Evolutionary conservation across 2,888 invertebrate species (phyloP), one percentile per base, ranked within the genome.

Genomic region (Drosophila barbarae): DNA sequence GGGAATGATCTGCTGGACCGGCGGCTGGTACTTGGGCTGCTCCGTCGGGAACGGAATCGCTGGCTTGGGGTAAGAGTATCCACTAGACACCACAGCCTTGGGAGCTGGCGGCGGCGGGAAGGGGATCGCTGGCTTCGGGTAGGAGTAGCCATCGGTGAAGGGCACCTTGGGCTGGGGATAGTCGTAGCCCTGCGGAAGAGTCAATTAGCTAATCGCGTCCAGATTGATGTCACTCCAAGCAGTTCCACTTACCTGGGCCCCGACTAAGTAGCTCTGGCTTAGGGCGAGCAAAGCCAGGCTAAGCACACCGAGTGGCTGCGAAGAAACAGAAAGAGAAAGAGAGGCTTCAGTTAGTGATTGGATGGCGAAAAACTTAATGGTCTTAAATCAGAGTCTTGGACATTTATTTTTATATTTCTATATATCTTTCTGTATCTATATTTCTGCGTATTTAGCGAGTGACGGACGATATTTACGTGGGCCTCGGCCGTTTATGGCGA

Each of bases 41-140:
- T 71, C 57, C 38, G 71, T 72, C 35, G 65, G 72, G 26, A 85
- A 85, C 1, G 81, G 76, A 15, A 76, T 53, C 5, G 58, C 44
- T 13, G 86, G 86, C 34, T 72, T 68, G 1, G 86, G 85, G 59
- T 85, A 85, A 0, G 74, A 70, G 26, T 86, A 86, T 5, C 86
- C 85, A 35, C 54, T 65, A 4, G 59, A 36, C 7, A 65, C 61
- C n/a, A 67, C 61, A n/a, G 7, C 55, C 13, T 69, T 77, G 3
- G 59, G 70, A 8, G 47, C 39, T 28, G 71, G 71, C 15, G 82
- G 77, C 12, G 82, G 77, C n/a, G 76, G 78, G 54, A 87, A 84
- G 6, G 86, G 74, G 6, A 77, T 63, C 12, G 69, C 58, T 12
- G 87, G 87, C 34, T 65, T 71, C 5, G 85, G 80, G 56, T 87